Percentiles rank a stretch among this genome's conserved stretches.
Evolutionary conservation across 2,797 vertebrate species (phyloP).

Genomic region (Cossypha heuglini): DNA sequence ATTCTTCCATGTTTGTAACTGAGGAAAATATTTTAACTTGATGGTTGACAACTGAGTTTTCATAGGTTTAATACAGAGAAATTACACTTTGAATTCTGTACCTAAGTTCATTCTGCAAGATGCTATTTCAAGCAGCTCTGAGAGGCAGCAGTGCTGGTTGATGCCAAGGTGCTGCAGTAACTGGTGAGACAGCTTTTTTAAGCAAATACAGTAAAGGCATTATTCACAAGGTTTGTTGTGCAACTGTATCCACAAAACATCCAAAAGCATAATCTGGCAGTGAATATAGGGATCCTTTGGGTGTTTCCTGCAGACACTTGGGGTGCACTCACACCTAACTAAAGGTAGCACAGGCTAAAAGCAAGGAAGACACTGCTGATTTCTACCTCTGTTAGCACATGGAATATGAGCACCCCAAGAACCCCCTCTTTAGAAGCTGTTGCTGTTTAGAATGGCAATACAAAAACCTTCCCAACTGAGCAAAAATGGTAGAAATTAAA

Average conservation of each 20-base stretch:
- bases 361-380: neutral
- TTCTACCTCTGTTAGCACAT: neutral
- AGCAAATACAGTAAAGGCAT: neutral
- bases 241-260: neutral
- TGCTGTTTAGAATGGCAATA: neutral
- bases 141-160: neutral
- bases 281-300: accelerated
- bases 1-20: neutral
- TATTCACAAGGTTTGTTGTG: neutral
- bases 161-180: neutral
- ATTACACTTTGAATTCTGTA: neutral
- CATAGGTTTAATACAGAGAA: neutral
- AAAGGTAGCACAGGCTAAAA: neutral
- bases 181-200: neutral
- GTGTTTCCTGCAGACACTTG: neutral
- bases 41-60: neutral
- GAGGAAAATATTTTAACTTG: neutral
- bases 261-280: neutral
- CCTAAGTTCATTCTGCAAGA: neutral
- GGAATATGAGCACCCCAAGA: neutral
- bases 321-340: neutral
- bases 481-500: neutral
- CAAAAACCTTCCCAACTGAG: neutral
- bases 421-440: neutral
- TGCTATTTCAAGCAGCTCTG: neutral